Conservation (phyloP, 1,140 invertebrate genomes). For the Melipona quadrifasciata region DNA sequence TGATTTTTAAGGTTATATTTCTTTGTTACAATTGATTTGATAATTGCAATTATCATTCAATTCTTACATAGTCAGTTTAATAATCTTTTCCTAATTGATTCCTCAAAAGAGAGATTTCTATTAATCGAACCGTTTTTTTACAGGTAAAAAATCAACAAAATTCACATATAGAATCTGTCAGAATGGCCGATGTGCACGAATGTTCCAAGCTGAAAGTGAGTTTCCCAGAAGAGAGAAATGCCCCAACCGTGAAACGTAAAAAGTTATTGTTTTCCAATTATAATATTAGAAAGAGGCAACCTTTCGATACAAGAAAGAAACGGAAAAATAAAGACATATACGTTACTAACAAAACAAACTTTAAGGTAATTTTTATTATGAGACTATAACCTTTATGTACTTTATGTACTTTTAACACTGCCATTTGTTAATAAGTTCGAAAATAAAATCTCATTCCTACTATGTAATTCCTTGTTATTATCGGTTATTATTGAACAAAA, state of each 20-base stretch:
- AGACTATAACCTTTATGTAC: conserved; percentile 59
- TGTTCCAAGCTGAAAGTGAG: conserved; percentile 20
- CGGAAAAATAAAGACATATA: conserved; percentile 80
- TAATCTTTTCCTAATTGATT: conserved; percentile 1
- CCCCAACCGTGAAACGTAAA: not conserved
- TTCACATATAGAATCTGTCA: conserved; percentile 50
- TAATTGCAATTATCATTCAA: not conserved
- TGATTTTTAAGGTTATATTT: conserved; percentile 52
- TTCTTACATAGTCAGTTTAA: not conserved
- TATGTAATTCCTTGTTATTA: not conserved
- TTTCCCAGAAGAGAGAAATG: conserved; percentile 11
- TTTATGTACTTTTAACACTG: conserved; percentile 32
- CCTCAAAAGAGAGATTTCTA: not conserved
- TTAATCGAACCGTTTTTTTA: not conserved
- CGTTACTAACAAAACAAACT: conserved; percentile 83
- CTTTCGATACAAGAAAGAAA: conserved; percentile 55
- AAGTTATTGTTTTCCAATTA: conserved; percentile 42
- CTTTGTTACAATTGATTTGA: conserved; percentile 30
- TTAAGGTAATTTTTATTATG: conserved; percentile 79
- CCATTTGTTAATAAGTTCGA: not conserved
- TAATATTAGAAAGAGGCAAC: conserved; percentile 69
- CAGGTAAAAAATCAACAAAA: not conserved
- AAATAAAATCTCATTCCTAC: not conserved
- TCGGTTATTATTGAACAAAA: not conserved
- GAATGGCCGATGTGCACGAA: conserved; percentile 64